These are phyloP conservation scores for Perca fluviatilis DNA, from an alignment of 2,113 vertebrate species.

Conservation along the genomic window DNA sequence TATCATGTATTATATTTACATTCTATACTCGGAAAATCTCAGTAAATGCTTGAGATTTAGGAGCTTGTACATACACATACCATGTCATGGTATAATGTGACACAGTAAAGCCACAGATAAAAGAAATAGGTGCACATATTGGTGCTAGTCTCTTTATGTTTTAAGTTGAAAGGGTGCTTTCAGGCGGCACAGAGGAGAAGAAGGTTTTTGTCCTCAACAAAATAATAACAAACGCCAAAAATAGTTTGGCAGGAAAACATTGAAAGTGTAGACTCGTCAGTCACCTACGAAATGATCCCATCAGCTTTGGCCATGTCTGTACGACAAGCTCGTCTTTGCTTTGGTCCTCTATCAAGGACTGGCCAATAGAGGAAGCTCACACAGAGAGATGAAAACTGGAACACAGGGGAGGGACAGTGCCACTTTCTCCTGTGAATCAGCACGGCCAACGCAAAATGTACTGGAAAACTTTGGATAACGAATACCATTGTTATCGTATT, in stretches of 20 bases:
- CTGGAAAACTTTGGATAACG: constrained; percentile 49
- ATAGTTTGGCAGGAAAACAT: constrained; percentile 34
- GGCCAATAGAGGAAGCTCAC: not conserved
- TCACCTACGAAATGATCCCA: not conserved
- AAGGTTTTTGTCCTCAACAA: constrained; percentile 30
- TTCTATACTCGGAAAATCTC: constrained; percentile 71
- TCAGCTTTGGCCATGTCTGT: constrained; percentile 9
- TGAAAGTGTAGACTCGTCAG: not conserved
- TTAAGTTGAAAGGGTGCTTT: constrained; percentile 43
- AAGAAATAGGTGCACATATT: constrained; percentile 60
- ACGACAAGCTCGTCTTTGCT: not conserved
- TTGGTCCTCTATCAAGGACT: constrained; percentile 7
- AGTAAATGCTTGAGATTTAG: constrained; percentile 64
- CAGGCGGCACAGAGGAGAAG: constrained; percentile 35
- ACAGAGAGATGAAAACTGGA: constrained; percentile 48
- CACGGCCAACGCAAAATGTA: constrained; percentile 26
- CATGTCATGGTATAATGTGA: constrained; percentile 48
- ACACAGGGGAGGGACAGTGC: not conserved
- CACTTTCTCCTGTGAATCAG: constrained; percentile 27
- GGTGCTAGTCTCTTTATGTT: constrained; percentile 67
- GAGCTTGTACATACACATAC: constrained; percentile 70
- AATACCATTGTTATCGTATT: constrained; percentile 19
- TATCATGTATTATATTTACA: constrained; percentile 84
- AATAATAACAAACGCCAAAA: constrained; percentile 46
- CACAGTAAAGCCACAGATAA: constrained; percentile 53